A percentile compares a stretch with the other conserved stretches of the same genome.
Conservation (phyloP, 2,888 invertebrate genomes). For the Sesamia inferens region DNA sequence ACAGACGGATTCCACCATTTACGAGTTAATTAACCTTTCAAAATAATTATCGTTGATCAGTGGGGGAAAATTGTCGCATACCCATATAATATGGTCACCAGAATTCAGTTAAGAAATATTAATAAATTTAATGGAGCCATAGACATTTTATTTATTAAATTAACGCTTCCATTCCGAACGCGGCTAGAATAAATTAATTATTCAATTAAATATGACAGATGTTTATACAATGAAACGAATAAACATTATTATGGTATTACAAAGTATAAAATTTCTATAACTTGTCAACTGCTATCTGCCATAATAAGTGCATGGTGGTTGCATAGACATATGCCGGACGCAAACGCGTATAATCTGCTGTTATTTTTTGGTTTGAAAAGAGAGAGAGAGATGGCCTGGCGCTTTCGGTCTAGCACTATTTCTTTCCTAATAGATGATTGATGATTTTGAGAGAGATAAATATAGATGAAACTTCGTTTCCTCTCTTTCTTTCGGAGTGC, state of each 20-base stretch:
- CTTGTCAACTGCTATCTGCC: neutral
- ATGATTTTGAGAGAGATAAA: too few relatives aligned
- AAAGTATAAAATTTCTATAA: neutral
- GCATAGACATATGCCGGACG: too few relatives aligned
- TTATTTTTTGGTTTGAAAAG: too few relatives aligned
- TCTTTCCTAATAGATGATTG: too few relatives aligned
- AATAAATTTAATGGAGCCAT: conserved; percentile 28
- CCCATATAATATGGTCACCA: neutral
- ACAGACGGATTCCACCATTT: conserved; percentile 7
- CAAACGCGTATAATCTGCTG: too few relatives aligned
- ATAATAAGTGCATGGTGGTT: neutral
- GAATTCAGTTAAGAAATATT: conserved; percentile 31
- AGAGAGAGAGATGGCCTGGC: too few relatives aligned
- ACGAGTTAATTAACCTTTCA: conserved; percentile 45
- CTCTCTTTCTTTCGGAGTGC: too few relatives aligned
- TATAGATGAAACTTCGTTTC: too few relatives aligned
- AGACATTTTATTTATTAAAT: neutral
- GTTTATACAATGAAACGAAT: too few relatives aligned
- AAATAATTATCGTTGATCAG: conserved; percentile 22
- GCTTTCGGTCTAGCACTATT: too few relatives aligned
- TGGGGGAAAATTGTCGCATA: conserved; percentile 19
- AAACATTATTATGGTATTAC: neutral
- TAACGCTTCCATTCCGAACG: neutral
- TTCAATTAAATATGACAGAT: neutral
- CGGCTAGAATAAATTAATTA: neutral